These are phyloP conservation scores for Eurois occulta DNA, from an alignment of 2,888 invertebrate genomes.

Conservation along the genomic window DNA sequence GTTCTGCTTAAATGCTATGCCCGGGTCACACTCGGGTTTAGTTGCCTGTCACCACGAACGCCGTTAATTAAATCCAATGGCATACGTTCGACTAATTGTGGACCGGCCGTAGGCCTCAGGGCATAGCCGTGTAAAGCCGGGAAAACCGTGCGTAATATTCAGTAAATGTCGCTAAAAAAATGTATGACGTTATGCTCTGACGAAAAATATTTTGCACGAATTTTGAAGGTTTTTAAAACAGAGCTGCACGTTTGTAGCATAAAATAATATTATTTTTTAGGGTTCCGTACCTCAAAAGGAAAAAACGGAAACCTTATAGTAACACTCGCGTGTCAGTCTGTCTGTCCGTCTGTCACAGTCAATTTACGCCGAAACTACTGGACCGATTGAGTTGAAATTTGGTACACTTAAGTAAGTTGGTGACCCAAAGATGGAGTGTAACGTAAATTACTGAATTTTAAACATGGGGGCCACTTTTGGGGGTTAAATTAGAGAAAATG, in stretches of 20 bases:
- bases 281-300: too few relatives aligned
- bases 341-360: too few relatives aligned
- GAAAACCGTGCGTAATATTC: conserved; percentile 15
- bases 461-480: too few relatives aligned
- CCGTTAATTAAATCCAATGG: conserved; percentile 54
- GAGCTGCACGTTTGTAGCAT: not conserved
- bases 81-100: conserved; percentile 56
- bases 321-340: too few relatives aligned
- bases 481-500: too few relatives aligned
- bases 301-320: too few relatives aligned
- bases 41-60: conserved; percentile 36
- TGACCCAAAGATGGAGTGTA: too few relatives aligned
- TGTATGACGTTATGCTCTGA: not conserved
- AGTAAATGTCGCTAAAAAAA: not conserved
- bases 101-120: conserved; percentile 31
- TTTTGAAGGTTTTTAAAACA: not conserved
- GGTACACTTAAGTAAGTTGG: too few relatives aligned
- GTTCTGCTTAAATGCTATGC: conserved; percentile 33
- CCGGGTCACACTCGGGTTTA: conserved; percentile 26
- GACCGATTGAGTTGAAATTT: too few relatives aligned
- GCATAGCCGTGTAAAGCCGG: conserved; percentile 15
- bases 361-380: too few relatives aligned
- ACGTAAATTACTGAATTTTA: too few relatives aligned
- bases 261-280: not conserved
- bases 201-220: not conserved